Evolutionary conservation across 2,113 vertebrate species (phyloP), one percentile per base, ranked within the genome.

Genomic region (Edolisoma coerulescens): DNA sequence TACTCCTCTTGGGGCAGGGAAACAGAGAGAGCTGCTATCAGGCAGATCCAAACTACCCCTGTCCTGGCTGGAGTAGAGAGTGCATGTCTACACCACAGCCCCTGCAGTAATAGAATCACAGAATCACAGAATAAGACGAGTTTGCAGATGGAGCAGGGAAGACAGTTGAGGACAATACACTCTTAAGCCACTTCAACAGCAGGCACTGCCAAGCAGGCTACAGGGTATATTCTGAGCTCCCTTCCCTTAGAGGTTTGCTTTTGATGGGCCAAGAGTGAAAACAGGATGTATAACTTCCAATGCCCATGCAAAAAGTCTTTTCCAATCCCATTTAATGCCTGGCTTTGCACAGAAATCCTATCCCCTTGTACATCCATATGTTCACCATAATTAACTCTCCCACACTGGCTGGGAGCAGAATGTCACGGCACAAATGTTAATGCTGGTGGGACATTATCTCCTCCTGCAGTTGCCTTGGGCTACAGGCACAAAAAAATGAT

Each of bases 51-150:
- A 32, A 47, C 10, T 32, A 26, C 16, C 2, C 9, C 8, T 2
- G 3, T 6, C 4, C 5, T 5, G 0, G 15, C 26, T 65, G 22
- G 24, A 69, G 32, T 4, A 57, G 13, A 19, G 12, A 3, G 1
- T 45, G 16, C 5, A 1, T 7, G 6, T 69, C 20, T 23, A 12
- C 7, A 8, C 11, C 6, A 8, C 33, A 71, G 35, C 9, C 27
- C 39, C 21, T 65, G 45, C 44, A 64, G 24, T 6, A 47, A 22
- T 9, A 26, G 44, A 57, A 42, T 45, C 8, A 1, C 1, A 1
- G 35, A 68, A 28, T 11, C 69, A 28, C 16, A 16, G 24, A 41
- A 28, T 47, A 24, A 53, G 41, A 30, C 10, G 16, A 39, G 23
- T 9, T 60, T 45, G 45, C 78, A 52, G 16, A 60, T 20, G 16